Conservation (phyloP, 2,113 vertebrate genomes). For the Columbina picui region DNA sequence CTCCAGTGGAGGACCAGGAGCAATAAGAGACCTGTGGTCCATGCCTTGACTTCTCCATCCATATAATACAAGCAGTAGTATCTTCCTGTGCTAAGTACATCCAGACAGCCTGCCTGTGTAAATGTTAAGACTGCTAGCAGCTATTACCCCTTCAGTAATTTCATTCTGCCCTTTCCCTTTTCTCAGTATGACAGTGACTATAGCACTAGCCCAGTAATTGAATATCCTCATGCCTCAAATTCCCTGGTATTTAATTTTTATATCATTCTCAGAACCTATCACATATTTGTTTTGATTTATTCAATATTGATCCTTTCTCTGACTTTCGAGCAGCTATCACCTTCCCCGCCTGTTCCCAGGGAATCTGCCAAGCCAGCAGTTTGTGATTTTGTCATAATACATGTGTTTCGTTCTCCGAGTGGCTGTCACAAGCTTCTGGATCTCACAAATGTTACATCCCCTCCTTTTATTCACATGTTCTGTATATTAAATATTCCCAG, state of each 20-base stretch:
- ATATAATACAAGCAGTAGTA: neutral
- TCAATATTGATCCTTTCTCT: constrained; percentile 77
- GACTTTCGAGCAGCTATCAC: constrained; percentile 76
- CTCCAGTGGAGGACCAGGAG: neutral
- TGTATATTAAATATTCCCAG: constrained; percentile 8
- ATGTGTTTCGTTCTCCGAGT: constrained; percentile 66
- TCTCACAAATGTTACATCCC: constrained; percentile 65
- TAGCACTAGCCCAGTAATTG: constrained; percentile 49
- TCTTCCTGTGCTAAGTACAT: neutral
- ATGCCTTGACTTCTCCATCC: neutral
- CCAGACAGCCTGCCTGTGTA: neutral
- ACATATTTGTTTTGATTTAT: constrained; percentile 84
- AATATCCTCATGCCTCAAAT: constrained; percentile 57
- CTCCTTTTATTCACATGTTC: constrained; percentile 31
- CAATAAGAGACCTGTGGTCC: neutral
- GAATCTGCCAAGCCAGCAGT: constrained; percentile 77
- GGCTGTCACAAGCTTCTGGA: constrained; percentile 55
- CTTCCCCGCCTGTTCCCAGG: constrained; percentile 71
- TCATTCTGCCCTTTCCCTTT: constrained; percentile 3
- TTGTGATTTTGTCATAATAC: constrained; percentile 75
- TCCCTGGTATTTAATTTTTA: constrained; percentile 75
- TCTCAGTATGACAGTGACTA: neutral
- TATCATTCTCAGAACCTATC: constrained; percentile 73
- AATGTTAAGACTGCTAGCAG: neutral
- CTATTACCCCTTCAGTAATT: constrained; percentile 43